Conservation (phyloP, 2,888 invertebrate species). For the Leptopilina drosophilae region DNA sequence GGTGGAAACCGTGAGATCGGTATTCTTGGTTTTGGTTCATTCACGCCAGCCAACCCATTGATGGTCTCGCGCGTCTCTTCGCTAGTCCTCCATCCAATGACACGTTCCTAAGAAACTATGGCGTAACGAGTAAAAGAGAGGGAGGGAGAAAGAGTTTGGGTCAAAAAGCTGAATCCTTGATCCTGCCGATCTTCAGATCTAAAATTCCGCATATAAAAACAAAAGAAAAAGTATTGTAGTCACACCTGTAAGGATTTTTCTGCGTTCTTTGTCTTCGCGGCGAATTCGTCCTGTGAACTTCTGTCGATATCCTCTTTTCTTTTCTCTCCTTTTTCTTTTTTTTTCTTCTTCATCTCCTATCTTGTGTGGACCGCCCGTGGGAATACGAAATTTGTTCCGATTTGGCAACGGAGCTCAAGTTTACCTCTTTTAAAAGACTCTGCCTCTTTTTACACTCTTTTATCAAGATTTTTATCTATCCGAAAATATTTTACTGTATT, state of each 20-base stretch:
- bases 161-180: slow-evolving; percentile 64
- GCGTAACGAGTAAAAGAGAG: slow-evolving; percentile 69
- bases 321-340: slow-evolving; percentile 43
- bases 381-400: slow-evolving; percentile 41
- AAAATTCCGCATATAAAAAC: slow-evolving; percentile 13
- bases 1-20: slow-evolving; percentile 73
- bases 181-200: slow-evolving; percentile 42
- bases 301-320: slow-evolving; percentile 51
- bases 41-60: slow-evolving; percentile 75
- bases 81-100: slow-evolving; percentile 55
- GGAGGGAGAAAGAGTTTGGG: slow-evolving; percentile 21
- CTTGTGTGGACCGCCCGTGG: slow-evolving; percentile 35
- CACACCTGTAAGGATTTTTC: slow-evolving; percentile 65
- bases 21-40: slow-evolving; percentile 74
- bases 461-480: slow-evolving; percentile 34
- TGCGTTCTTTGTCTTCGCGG: slow-evolving; percentile 50
- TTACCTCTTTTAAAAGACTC: slow-evolving; percentile 22
- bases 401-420: slow-evolving; percentile 34
- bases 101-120: slow-evolving; percentile 71
- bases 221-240: slow-evolving; percentile 57
- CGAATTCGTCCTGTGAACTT: slow-evolving; percentile 54
- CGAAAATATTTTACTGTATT: neutral
- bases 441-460: slow-evolving; percentile 24
- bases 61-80: slow-evolving; percentile 63
- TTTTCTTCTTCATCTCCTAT: slow-evolving; percentile 40